Evolutionary conservation across 2,888 invertebrate genomes (phyloP), one percentile per base, ranked within the genome.

Genomic region (Drosophila yooni): DNA sequence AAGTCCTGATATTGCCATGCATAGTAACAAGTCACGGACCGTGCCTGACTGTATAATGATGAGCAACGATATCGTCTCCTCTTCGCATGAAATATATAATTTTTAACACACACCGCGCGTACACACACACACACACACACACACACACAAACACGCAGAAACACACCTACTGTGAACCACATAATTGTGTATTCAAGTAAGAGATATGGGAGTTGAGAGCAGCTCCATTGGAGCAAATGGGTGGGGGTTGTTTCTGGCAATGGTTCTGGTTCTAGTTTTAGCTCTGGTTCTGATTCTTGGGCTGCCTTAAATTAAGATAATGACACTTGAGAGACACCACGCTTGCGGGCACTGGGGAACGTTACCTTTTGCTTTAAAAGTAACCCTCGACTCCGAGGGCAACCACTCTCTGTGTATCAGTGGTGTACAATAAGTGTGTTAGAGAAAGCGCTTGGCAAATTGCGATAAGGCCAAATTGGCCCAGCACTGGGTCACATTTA

Each of bases 101-200:
- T 85, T 85, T 84, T 82, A 72, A 61, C 70, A 48, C 48, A 56
- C 65, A 63, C 63, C 40, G 18, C 8, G n/a, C 64, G 0, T 21
- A 34, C 52, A 21, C 64, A 65, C 60, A 64, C 51, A 38, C 46
- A 36, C 51, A 58, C 66, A 62, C 34, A 27, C 59, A 66, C 63
- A 58, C 68, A 48, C 48, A n/a, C 43, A 46, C 21, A 21, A 34
- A 46, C 53, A 43, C 43, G 21, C 36, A 36, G 15, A 46, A 25
- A 34, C 31, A 33, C 51, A 56, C 51, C 59, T 57, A 61, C 57
- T 53, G 62, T 50, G 64, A 65, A 51, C 76, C 86, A 74, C 87
- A 77, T 82, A 85, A 85, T 85, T 85, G 88, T 88, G 88, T 88
- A 83, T 86, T 88, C 85, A 85, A 86, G 88, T 83, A 88, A 82